Conservation (phyloP, 2,113 vertebrate genomes). For the Percina caprodes region DNA sequence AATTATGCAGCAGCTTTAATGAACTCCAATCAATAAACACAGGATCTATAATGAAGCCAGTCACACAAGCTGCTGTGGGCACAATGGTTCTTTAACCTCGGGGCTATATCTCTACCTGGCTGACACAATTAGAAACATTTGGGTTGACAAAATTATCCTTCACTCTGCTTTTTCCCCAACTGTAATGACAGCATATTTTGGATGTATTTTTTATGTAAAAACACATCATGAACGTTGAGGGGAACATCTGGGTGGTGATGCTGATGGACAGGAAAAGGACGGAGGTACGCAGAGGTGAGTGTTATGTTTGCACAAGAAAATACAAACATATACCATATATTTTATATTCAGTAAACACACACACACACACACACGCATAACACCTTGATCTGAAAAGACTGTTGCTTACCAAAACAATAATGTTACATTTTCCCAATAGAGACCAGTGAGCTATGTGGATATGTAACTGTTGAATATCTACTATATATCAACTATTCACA, state of each 20-base stretch:
- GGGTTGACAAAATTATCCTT: conserved; percentile 40
- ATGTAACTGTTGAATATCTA: background rate
- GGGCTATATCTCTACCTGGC: conserved; percentile 34
- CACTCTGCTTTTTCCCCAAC: background rate
- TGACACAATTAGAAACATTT: conserved; percentile 56
- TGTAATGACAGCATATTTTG: conserved; percentile 49
- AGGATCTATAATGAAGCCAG: conserved; percentile 72
- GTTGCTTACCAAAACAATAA: background rate
- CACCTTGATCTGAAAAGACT: background rate
- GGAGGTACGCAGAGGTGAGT: background rate
- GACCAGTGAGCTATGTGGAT: background rate
- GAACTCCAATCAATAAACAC: conserved; percentile 74
- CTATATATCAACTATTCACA: background rate
- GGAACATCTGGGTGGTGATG: conserved; percentile 61
- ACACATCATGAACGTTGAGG: conserved; percentile 38
- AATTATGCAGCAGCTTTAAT: conserved; percentile 78
- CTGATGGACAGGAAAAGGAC: conserved; percentile 50
- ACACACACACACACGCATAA: background rate
- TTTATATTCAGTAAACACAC: background rate
- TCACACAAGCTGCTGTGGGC: conserved; percentile 62
- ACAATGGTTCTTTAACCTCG: conserved; percentile 66
- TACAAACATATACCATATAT: background rate
- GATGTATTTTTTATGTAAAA: conserved; percentile 70
- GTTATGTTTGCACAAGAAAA: conserved; percentile 3
- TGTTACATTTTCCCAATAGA: background rate